Conservation (phyloP, 2,888 invertebrate genomes). For the Pyrocoelia pectoralis region DNA sequence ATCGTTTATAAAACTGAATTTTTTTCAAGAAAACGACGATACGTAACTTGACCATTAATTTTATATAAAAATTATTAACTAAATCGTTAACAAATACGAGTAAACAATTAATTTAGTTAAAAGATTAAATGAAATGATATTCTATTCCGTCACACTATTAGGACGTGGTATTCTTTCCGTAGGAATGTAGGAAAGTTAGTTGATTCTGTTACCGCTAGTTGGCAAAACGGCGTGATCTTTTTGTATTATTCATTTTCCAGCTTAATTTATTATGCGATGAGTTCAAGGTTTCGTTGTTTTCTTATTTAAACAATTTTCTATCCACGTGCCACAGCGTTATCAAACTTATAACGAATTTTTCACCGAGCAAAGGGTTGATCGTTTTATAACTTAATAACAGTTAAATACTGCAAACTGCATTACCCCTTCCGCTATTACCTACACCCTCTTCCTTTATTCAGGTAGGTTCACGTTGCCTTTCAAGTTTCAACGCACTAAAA, state of each 20-base stretch:
- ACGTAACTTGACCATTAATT: conserved; percentile 8
- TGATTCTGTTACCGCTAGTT: conserved; percentile 53
- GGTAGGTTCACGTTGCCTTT: too few species aligned
- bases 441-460: background rate
- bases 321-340: conserved; percentile 1
- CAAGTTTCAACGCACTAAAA: too few species aligned
- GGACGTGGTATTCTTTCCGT: conserved; percentile 56
- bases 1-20: conserved; percentile 24
- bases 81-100: conserved; percentile 29
- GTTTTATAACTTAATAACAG: conserved; percentile 3
- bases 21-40: conserved; percentile 29
- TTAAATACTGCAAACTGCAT: background rate
- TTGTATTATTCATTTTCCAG: conserved; percentile 56
- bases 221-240: conserved; percentile 51
- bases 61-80: conserved; percentile 10
- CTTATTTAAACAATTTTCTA: conserved; percentile 7
- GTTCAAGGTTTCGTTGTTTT: conserved; percentile 51
- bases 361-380: background rate
- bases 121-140: conserved; percentile 31
- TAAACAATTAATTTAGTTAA: conserved; percentile 17
- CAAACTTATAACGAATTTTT: conserved; percentile 15
- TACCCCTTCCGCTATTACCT: background rate
- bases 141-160: conserved; percentile 56
- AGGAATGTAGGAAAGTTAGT: conserved; percentile 56
- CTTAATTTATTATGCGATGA: conserved; percentile 49